phyloP scores from a whole-genome alignment of 2,888 invertebrate genomes.

The Lasioglossum figueresi region DNA sequence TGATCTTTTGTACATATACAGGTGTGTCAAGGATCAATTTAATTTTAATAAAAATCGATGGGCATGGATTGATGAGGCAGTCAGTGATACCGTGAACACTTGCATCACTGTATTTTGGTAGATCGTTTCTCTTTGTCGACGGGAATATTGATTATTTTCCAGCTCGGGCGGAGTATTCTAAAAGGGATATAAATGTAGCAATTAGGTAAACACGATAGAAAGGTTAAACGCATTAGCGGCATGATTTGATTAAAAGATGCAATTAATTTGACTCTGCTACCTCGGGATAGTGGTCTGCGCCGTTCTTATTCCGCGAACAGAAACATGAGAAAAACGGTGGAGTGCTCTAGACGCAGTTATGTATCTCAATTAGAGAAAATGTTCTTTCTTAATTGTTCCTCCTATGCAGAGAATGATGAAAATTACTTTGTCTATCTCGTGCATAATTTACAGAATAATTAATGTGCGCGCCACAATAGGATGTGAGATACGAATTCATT shows the following conservation, averaged over 20 bases:
- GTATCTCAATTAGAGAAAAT: conserved; percentile 6
- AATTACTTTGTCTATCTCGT: neutral
- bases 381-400: neutral
- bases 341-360: neutral
- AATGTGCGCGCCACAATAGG: neutral
- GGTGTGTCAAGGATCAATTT: no score
- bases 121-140: neutral
- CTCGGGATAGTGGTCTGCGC: neutral
- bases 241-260: conserved; percentile 2
- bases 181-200: neutral
- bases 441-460: neutral
- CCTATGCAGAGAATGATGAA: neutral
- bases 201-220: neutral
- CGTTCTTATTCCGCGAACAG: neutral
- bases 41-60: no score
- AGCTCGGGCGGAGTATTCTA: neutral
- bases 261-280: neutral
- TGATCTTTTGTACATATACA: no score
- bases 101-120: neutral
- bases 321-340: neutral
- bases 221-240: neutral
- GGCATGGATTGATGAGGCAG: no score
- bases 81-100: neutral
- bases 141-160: neutral
- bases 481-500: neutral